Evolutionary conservation across 2,113 vertebrate genomes (phyloP), one percentile per base, ranked within the genome.

Genomic region (Nycticebus coucang): DNA sequence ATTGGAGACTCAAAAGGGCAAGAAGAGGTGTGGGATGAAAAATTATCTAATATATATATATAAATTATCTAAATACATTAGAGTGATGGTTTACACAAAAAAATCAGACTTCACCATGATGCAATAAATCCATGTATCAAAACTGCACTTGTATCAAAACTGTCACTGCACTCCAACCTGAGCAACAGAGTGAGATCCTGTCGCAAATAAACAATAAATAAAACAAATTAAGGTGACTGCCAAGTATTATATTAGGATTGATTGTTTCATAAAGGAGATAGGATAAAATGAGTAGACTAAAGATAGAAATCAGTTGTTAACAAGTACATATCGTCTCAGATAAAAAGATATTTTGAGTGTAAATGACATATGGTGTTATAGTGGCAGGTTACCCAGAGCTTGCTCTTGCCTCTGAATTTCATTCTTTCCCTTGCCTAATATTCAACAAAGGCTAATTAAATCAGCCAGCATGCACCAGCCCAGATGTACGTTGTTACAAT

Each of bases 161-260:
- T 64, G 26, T 26, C 62, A 64, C 10, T 64, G 26, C 62, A 64
- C 62, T 64, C 62, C 62, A 64, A 12, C 62, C 62, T 64, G 24
- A 64, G 62, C 62, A 64, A 28, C 62, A 64, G 62, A 62, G 13
- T 57, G 14, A 59, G 26, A 64, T 24, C 26, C 26, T 64, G 62
- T 28, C 26, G 4, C 62, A 64, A 64, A 64, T 28, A 64, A 64
- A 64, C 22, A 55, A 22, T 21, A 64, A 64, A 64, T 26, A 64
- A 64, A 64, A 64, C 28, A 64, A 93, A 64, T 71, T 71, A 92
- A 92, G 30, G n/a, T 88, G 50, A 68, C 1, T 84, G 71, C 68
- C 85, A 95, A 87, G 45, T 87, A 91, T 50, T 50, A 89, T 90
- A 83, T 83, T 14, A 71, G 17, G 14, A 83, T 60, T 80, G 14